Percentiles rank a stretch among this genome's conserved stretches.
Conservation (phyloP, 2,888 invertebrate genomes). For the Chromoteleia sp. region DNA sequence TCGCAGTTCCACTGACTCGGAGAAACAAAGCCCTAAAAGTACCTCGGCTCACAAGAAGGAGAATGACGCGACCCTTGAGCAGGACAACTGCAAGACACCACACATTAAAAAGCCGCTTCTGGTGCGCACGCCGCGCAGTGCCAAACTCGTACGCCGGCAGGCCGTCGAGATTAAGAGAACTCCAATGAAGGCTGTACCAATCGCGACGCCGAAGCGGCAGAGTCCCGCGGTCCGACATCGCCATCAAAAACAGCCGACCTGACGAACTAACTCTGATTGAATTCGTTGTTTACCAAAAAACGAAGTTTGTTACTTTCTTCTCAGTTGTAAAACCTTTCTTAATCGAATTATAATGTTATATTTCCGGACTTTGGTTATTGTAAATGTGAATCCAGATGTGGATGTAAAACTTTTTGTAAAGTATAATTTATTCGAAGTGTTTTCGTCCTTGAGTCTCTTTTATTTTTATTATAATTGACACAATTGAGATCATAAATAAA, state of each 20-base stretch:
- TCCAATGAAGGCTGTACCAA: constrained; percentile 86
- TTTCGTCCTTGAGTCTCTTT: background rate
- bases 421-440: constrained; percentile 30
- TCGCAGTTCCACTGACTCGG: constrained; percentile 67
- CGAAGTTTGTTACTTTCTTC: background rate
- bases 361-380: constrained; percentile 4
- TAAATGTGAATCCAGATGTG: constrained; percentile 10
- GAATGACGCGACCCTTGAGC: constrained; percentile 37
- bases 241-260: constrained; percentile 74
- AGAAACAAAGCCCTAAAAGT: constrained; percentile 62
- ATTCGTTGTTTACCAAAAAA: constrained; percentile 9
- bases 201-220: constrained; percentile 79
- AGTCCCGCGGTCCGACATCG: constrained; percentile 80
- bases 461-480: constrained; percentile 33
- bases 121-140: constrained; percentile 86
- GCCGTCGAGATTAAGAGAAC: constrained; percentile 86
- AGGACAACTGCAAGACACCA: constrained; percentile 85
- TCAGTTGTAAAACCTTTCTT: background rate
- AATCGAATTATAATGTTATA: background rate
- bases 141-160: constrained; percentile 84
- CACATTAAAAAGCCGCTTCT: constrained; percentile 87
- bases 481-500: constrained; percentile 10
- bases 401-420: constrained; percentile 22
- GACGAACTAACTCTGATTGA: constrained; percentile 29
- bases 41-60: constrained; percentile 44